Percentiles rank a stretch among this genome's conserved stretches.
Evolutionary conservation across 2,888 invertebrate species (phyloP).

Genomic region (Erebia aethiops): DNA sequence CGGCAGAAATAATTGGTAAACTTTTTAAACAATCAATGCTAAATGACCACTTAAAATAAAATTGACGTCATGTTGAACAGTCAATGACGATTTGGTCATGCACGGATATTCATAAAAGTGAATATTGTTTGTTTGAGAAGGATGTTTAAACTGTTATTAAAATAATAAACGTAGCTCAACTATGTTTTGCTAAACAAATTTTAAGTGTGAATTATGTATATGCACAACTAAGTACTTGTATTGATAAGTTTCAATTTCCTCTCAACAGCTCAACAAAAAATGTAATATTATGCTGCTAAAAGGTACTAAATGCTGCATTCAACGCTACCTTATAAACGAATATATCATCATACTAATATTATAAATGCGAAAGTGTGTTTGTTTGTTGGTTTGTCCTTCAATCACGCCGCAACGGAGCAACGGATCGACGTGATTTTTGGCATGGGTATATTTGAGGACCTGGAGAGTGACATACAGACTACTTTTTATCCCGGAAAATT

Average conservation of each 20-base stretch:
- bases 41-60: conserved; percentile 3
- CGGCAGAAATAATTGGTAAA: not conserved
- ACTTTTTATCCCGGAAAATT: too few species aligned
- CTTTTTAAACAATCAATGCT: not conserved
- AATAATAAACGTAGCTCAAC: not conserved
- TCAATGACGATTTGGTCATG: conserved; percentile 41
- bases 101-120: conserved; percentile 26
- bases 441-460: too few species aligned
- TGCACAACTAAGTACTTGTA: not conserved
- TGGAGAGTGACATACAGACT: too few species aligned
- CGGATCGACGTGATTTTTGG: too few species aligned
- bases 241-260: not conserved
- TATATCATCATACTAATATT: too few species aligned
- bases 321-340: not conserved
- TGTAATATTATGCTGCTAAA: not conserved
- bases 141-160: conserved; percentile 15
- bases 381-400: too few species aligned
- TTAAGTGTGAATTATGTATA: conserved; percentile 3
- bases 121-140: conserved; percentile 6
- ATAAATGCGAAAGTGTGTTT: too few species aligned
- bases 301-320: not conserved
- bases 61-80: conserved; percentile 25
- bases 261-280: not conserved
- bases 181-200: conserved; percentile 16
- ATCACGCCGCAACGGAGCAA: too few species aligned